Base-by-base conservation (phyloP, 2,113 vertebrate species). In the Clinocottus analis region DNA sequence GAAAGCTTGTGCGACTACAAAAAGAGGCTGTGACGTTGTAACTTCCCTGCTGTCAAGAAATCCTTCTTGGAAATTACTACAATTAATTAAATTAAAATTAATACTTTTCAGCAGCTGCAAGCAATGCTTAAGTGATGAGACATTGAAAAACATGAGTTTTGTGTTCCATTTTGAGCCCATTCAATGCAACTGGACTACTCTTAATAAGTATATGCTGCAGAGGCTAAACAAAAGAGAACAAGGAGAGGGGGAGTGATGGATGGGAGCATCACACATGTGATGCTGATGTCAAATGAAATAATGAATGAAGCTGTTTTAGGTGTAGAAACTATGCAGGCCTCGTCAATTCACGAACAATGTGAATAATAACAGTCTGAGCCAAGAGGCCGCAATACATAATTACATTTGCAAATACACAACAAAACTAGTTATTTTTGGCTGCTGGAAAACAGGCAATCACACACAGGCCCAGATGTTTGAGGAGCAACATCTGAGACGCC, bases 101-200 rank as follows among this genome's bases (percentile, higher is more conserved):
- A n/a, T n/a, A 82, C 70, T 61, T 82, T 45, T 45, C 29, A 25
- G 3, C 74, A 31, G n/a, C 65, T 45, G 55, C 47, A 61, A 71
- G 72, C 47, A 73, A 80, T 55, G 73, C 80, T 79, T 87, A 77
- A 27, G 64, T 31, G 72, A 76, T 25, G 68, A 56, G 39, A 63
- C 29, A 79, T 71, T 82, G 78, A 86, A 89, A 90, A 84, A 88
- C 80, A 85, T 6, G 55, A 79, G 67, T 80, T 80, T 41, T 58
- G 1, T 84, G 79, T 65, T 83, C 25, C 58, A 70, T 59, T 60
- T 45, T 56, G 51, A 84, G 41, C 37, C 58, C 17, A 75, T 82
- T 79, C 60, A 79, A 2, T 43, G 59, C 33, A 45, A 62, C 35
- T 69, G 51, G 19, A 77, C 45, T 7, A n/a, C 25, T 55, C 21